phyloP scores from a whole-genome alignment of 2,797 vertebrate genomes.

The Ctenochaetus hawaiiensis region DNA sequence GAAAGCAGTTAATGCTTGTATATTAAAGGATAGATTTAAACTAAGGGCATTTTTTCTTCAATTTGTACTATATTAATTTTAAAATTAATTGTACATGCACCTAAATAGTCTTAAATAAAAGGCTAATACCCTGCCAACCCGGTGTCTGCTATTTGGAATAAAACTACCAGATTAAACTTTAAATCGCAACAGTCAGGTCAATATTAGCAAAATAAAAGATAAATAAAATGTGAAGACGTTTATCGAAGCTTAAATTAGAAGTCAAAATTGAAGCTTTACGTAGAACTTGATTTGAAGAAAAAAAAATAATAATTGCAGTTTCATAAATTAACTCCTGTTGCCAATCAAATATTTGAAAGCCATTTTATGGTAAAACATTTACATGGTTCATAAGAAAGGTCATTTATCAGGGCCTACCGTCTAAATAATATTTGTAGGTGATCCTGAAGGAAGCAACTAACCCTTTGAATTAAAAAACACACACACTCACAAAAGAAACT shows the following conservation, averaged over 20 bases:
- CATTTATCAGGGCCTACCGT: too few relatives aligned
- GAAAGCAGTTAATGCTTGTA: neutral
- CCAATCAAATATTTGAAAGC: too few relatives aligned
- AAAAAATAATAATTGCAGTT: too few relatives aligned
- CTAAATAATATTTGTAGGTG: neutral
- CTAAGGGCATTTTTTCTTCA: neutral
- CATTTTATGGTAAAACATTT: too few relatives aligned
- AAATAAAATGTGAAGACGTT: neutral
- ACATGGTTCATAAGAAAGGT: too few relatives aligned
- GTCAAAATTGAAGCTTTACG: too few relatives aligned
- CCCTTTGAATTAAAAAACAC: neutral
- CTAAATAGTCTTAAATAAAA: too few relatives aligned
- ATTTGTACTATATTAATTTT: too few relatives aligned
- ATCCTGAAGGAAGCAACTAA: too few relatives aligned
- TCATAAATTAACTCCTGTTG: too few relatives aligned
- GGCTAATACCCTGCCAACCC: neutral
- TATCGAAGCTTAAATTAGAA: neutral
- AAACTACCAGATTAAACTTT: neutral
- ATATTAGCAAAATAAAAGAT: neutral
- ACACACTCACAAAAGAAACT: too few relatives aligned
- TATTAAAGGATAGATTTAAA: neutral
- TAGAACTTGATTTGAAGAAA: too few relatives aligned
- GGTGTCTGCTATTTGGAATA: neutral
- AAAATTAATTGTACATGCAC: neutral
- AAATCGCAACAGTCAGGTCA: neutral